phyloP scores from a whole-genome alignment of 2,888 invertebrate species.

The Dryadula phaetusa region DNA sequence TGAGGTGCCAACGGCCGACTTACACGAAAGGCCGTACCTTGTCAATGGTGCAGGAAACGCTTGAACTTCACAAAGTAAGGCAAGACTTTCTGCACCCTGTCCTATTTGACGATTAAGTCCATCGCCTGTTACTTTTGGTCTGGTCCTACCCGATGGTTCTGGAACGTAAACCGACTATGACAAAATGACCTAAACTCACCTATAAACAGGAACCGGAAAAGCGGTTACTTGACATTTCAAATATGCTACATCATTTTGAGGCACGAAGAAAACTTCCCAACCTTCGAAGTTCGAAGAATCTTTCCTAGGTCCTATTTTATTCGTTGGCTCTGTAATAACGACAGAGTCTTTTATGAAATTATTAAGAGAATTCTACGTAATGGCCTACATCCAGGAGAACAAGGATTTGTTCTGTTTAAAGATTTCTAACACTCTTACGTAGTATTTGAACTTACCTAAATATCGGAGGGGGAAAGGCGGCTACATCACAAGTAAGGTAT shows the following conservation, averaged over 20 bases:
- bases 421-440: background rate
- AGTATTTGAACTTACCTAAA: conserved; percentile 67
- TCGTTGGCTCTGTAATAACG: conserved; percentile 79
- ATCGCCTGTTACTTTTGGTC: conserved; percentile 87
- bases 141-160: conserved; percentile 90
- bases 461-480: conserved; percentile 81
- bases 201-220: conserved; percentile 88
- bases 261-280: conserved; percentile 85
- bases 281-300: conserved; percentile 85
- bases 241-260: conserved; percentile 79
- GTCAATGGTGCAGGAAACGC: conserved; percentile 90
- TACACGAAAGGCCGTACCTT: conserved; percentile 85
- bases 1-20: conserved; percentile 74
- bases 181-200: conserved; percentile 82
- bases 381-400: background rate
- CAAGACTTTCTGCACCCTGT: conserved; percentile 76
- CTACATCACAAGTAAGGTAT: conserved; percentile 81
- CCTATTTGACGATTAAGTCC: conserved; percentile 85
- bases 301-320: conserved; percentile 86
- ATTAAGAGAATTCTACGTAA: background rate
- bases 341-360: conserved; percentile 44
- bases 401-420: background rate
- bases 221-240: conserved; percentile 88
- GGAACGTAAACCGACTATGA: conserved; percentile 68
- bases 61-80: conserved; percentile 91